phyloP scores from a whole-genome alignment of 2,888 invertebrate species.

The Latrodectus hesperus region DNA sequence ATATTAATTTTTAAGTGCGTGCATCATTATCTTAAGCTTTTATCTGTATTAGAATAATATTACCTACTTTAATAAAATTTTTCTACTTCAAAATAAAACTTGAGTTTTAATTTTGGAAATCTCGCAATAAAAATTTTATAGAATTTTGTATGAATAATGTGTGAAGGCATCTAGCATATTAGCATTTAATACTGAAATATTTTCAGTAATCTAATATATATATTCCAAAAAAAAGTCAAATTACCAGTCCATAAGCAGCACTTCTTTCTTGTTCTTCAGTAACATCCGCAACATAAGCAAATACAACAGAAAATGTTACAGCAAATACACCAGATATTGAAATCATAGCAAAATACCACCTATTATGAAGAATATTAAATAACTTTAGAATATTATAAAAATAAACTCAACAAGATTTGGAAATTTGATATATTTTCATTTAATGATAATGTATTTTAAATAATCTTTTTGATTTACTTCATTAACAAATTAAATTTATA shows the following conservation, averaged over 20 bases:
- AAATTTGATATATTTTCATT: neutral
- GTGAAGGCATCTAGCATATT: too few species aligned
- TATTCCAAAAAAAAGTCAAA: slow-evolving; percentile 67
- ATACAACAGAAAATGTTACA: slow-evolving; percentile 99
- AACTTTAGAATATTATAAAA: neutral
- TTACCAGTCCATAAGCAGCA: slow-evolving; percentile 93
- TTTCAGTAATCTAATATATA: neutral
- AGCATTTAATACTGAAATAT: too few species aligned
- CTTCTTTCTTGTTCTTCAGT: slow-evolving; percentile 97
- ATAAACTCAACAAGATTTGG: neutral
- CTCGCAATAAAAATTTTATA: too few species aligned
- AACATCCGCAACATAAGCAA: slow-evolving; percentile 99
- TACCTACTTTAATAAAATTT: too few species aligned
- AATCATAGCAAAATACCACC: slow-evolving; percentile 99
- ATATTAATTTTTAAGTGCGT: too few species aligned
- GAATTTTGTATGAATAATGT: too few species aligned
- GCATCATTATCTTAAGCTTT: too few species aligned
- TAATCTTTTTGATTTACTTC: neutral
- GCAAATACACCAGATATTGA: slow-evolving; percentile 99
- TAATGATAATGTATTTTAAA: neutral
- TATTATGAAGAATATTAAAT: slow-evolving; percentile 71
- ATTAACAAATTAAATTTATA: too few species aligned
- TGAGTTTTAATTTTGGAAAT: too few species aligned
- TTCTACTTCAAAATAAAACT: too few species aligned
- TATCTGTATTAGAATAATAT: too few species aligned